Evolutionary conservation across 35 echinoderm and acorn worm genomes (phyloP), one percentile per base, ranked within the genome.

Genomic region (Hemicentrotus pulcherrimus): DNA sequence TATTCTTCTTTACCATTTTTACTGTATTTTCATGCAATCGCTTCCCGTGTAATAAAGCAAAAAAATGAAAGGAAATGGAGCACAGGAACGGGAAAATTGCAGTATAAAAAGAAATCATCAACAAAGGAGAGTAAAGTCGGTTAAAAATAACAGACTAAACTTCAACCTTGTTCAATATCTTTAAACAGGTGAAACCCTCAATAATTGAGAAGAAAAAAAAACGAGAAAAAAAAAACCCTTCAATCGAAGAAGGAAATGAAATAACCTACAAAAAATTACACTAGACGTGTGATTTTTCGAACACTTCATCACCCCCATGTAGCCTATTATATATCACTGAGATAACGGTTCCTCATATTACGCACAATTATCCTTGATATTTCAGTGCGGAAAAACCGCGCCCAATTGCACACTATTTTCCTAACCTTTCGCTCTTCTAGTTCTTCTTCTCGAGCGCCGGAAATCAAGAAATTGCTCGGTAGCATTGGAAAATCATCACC

Each of bases 331-430:
- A n/a, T 78, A 78, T 78, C 65, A 78, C 65, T 78, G 65, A 22
- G 65, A 78, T 28, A 78, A 78, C 65, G 65, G 24, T 5, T 78
- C 24, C 65, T 78, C 65, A 18, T 78, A 78, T 78, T 78, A 78
- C 65, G 65, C 65, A 78, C 65, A 78, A 78, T 78, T 78, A 78
- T 78, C 65, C 65, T 78, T 78, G 65, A 78, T 78, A 78, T 78
- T 78, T 78, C 65, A 78, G 22, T 22, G 65, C 65, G 65, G 65
- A 78, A 78, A 78, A 78, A 78, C 65, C 65, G 65, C 65, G 65
- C 65, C 65, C 65, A 78, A 78, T 78, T 78, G 65, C 65, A 78
- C 65, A 78, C 65, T 78, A 78, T 78, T 78, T 78, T 78, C 65
- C 65, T 78, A 78, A 78, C 65, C 65, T 78, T 78, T 78, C 65